Percentiles rank a stretch among this genome's conserved stretches.
These are phyloP conservation scores for Archips xylosteana DNA, from an alignment of 2,888 invertebrate species.

Conservation along the genomic window DNA sequence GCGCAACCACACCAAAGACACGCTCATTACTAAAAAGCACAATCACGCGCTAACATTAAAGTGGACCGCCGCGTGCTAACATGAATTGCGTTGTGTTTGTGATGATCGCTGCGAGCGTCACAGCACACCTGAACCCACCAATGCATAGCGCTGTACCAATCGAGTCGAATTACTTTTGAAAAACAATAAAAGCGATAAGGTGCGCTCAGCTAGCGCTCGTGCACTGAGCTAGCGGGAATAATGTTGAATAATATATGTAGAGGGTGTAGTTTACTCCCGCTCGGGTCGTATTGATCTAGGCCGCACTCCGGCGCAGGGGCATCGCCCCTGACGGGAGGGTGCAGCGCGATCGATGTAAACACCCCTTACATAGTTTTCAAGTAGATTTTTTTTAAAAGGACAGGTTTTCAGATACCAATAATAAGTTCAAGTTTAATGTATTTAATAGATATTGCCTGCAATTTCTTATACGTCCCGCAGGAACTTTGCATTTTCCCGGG, in stretches of 20 bases:
- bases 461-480: too few relatives aligned
- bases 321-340: slow-evolving; percentile 65
- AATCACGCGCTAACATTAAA: slow-evolving; percentile 21
- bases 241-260: slow-evolving; percentile 49
- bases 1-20: slow-evolving; percentile 81
- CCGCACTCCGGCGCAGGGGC: slow-evolving; percentile 73
- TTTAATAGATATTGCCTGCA: too few relatives aligned
- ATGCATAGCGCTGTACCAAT: slow-evolving; percentile 74
- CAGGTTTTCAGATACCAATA: too few relatives aligned
- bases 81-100: slow-evolving; percentile 63
- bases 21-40: slow-evolving; percentile 66
- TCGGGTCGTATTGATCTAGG: slow-evolving; percentile 67
- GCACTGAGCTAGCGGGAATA: slow-evolving; percentile 51
- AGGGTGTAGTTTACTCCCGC: slow-evolving; percentile 57
- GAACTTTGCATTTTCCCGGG: too few relatives aligned
- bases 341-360: slow-evolving; percentile 52
- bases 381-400: too few relatives aligned
- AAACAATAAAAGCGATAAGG: slow-evolving; percentile 82
- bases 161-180: slow-evolving; percentile 75
- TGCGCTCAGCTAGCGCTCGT: slow-evolving; percentile 58
- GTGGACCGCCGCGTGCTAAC: slow-evolving; percentile 55
- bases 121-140: slow-evolving; percentile 72
- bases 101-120: slow-evolving; percentile 55
- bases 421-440: too few relatives aligned
- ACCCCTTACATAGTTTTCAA: slow-evolving; percentile 44